These are phyloP conservation scores for Lucinisca nassula DNA, from an alignment of 2,888 invertebrate genomes.

Conservation along the genomic window DNA sequence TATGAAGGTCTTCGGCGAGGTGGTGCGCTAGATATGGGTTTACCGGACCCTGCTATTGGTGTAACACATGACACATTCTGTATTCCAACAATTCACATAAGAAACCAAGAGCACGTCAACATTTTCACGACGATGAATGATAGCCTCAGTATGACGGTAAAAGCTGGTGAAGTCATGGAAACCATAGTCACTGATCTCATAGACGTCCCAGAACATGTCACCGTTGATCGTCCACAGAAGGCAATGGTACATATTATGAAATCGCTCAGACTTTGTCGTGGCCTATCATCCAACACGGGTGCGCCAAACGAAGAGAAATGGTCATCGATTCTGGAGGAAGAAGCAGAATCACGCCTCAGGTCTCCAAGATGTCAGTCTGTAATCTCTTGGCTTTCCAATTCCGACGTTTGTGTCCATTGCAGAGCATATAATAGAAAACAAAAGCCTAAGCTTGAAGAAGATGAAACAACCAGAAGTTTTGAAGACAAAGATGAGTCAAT, in stretches of 20 bases:
- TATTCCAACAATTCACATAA: not conserved
- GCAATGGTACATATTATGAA: not conserved
- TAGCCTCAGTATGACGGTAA: not conserved
- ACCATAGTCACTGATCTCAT: not conserved
- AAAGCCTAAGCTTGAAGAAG: not conserved
- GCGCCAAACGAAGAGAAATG: not conserved
- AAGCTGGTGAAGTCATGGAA: not conserved
- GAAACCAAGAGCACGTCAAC: not conserved
- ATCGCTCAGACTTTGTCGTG: not conserved
- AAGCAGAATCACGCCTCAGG: not conserved
- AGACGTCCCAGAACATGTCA: not conserved
- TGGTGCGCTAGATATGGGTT: not conserved
- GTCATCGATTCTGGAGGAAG: not conserved
- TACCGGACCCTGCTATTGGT: not conserved
- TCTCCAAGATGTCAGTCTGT: not conserved
- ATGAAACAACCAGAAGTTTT: not conserved
- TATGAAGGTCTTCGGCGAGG: not conserved
- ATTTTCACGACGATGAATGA: not conserved
- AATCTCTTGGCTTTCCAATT: not conserved
- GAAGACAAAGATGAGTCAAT: not conserved
- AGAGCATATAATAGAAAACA: not conserved
- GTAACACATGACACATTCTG: not conserved
- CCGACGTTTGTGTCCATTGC: not conserved
- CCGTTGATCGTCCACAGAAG: not conserved
- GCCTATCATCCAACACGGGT: not conserved